Evolutionary conservation across 2,888 invertebrate species (phyloP), one percentile per base, ranked within the genome.

Genomic region (Deilephila elpenor): DNA sequence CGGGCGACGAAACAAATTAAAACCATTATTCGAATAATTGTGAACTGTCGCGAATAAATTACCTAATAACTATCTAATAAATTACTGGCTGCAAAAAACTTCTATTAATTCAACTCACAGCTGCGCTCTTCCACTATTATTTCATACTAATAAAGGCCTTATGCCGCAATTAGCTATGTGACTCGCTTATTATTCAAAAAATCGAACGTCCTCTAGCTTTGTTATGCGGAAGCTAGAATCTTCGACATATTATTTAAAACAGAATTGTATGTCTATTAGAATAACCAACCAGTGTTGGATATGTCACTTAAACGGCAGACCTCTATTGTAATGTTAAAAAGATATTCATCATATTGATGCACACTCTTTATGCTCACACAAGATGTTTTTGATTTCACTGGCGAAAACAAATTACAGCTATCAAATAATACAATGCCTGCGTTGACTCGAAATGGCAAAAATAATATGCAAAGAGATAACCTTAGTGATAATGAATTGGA

Each of bases 261-360:
- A 37, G 0, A 37, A 44, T 51, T 62, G n/a, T 17, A 51, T 44
- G 51, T 67, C 6, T 25, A 67, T 51, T 51, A 32, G 37, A 34
- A 20, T 59, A 64, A 59, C 34, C 34, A 37, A 44, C 20, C 29
- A 51, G 34, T 34, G 14, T 56, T 25, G 37, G 20, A 37, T 29
- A 59, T 86, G 86, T 84, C 85, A 83, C 85, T 80, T 86, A 84
- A 86, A 86, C 83, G 85, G 83, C 84, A 80, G 84, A 82, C 84
- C 79, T 75, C 80, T 79, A 88, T 93, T 92, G 90, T 92, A 77
- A 92, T 91, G 76, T 86, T 91, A 91, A 83, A 84, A 84, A 84
- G 25, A 81, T 79, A 89, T 89, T 89, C 84, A 87, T 89, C 88
- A 89, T 83, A 84, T 82, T 81, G 83, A 87, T 86, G 86, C 85